phyloP scores from a whole-genome alignment of 2,113 vertebrate genomes.

The Elaphurus davidianus region DNA sequence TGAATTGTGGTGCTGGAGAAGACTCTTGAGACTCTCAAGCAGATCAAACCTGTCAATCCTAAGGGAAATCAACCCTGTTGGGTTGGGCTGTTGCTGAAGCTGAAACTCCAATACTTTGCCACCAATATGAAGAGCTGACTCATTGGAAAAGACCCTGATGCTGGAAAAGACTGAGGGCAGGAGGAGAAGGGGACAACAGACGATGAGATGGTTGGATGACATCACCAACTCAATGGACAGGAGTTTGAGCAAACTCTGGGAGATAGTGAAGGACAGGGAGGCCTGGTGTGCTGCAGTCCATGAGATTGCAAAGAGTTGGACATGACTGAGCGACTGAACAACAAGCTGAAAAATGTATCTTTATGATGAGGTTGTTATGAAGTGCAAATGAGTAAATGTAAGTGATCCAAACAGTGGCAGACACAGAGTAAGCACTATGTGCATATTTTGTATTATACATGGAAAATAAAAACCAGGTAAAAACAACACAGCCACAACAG shows the following conservation, averaged over 20 bases:
- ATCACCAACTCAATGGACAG: neutral
- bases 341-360: neutral
- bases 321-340: neutral
- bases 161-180: neutral
- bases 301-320: neutral
- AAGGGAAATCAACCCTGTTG: neutral
- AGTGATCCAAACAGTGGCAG: neutral
- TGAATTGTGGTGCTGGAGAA: neutral
- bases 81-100: neutral
- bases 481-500: neutral
- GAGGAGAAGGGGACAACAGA: neutral
- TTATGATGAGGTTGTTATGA: neutral
- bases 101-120: neutral
- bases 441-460: neutral
- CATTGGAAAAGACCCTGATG: neutral
- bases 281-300: neutral
- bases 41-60: neutral
- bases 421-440: neutral
- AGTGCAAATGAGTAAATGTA: neutral
- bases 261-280: neutral
- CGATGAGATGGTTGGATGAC: neutral
- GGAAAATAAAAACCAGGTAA: neutral
- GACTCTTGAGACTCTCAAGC: neutral
- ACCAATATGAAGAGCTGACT: rapidly evolving
- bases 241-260: neutral